Conservation (phyloP, 2,797 vertebrate species). For the Chaetophractus vellerosus region DNA sequence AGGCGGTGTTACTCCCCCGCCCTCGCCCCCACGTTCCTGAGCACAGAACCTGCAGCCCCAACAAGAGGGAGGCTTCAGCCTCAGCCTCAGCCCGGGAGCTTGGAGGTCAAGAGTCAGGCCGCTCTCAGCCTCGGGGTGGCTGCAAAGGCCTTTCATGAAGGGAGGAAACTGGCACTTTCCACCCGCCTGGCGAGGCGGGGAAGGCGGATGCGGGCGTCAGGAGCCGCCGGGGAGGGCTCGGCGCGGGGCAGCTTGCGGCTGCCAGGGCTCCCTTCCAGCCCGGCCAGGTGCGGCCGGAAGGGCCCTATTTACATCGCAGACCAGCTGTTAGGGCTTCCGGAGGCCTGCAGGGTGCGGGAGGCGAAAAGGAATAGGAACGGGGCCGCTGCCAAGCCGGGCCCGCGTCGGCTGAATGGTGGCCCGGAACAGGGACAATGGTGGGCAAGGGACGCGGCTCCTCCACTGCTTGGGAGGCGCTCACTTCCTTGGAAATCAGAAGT, state of each 20-base stretch:
- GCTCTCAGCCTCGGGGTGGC: accelerated
- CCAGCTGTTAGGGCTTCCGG: slow-evolving; percentile 64
- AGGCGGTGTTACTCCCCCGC: not conserved
- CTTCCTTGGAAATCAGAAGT: slow-evolving; percentile 49
- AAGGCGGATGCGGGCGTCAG: not conserved
- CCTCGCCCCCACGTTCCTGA: accelerated
- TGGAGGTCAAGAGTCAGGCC: not conserved
- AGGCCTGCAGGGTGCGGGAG: not conserved
- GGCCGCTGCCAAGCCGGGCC: slow-evolving; percentile 63
- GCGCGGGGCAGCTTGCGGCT: accelerated
- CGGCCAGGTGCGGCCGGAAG: slow-evolving; percentile 64
- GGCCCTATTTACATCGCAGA: slow-evolving; percentile 34
- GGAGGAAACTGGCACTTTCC: not conserved
- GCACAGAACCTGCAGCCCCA: not conserved
- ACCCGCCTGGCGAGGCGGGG: not conserved
- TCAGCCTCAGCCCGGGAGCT: not conserved
- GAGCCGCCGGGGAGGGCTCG: not conserved
- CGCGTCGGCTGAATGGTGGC: slow-evolving; percentile 64
- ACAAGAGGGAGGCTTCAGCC: not conserved
- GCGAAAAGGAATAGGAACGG: not conserved
- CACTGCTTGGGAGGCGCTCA: not conserved
- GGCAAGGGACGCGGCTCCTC: slow-evolving; percentile 32
- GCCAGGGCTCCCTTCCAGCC: slow-evolving; percentile 36
- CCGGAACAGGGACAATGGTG: slow-evolving; percentile 62
- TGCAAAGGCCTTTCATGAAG: not conserved